Conservation (phyloP, 30 jellyfish, hydroid and myxozoan genomes). For the Phacellophora camtschatica region DNA sequence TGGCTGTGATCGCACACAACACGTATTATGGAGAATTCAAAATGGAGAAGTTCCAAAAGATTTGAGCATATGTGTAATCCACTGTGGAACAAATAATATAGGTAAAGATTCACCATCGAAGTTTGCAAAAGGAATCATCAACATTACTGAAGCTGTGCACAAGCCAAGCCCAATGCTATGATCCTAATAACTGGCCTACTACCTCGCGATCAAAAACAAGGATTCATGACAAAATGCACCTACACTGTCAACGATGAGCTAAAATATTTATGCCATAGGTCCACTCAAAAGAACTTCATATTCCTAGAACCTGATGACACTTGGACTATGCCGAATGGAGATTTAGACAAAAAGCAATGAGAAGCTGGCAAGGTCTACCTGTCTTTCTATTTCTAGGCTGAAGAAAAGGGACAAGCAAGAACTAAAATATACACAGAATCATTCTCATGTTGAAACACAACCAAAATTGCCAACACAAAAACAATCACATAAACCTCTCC, state of each 20-base stretch:
- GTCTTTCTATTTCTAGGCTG: neutral
- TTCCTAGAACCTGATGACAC: conserved; percentile 77
- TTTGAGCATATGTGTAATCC: conserved; percentile 44
- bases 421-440: neutral
- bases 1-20: conserved; percentile 88
- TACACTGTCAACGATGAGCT: conserved; percentile 47
- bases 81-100: conserved; percentile 75
- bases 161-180: conserved; percentile 86
- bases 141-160: conserved; percentile 56
- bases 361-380: conserved; percentile 60
- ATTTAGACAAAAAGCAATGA: conserved; percentile 54
- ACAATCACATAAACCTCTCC: conserved; percentile 14
- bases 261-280: conserved; percentile 35
- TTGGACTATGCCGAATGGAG: conserved; percentile 70
- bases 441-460: neutral
- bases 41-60: conserved; percentile 45
- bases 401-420: neutral
- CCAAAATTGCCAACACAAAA: neutral
- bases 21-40: conserved; percentile 76
- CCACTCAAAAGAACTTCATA: conserved; percentile 49
- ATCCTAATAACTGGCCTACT: conserved; percentile 63
- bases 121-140: conserved; percentile 62
- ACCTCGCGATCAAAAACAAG: conserved; percentile 63
- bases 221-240: conserved; percentile 31
- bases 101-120: conserved; percentile 71